A percentile compares a stretch with the other conserved stretches of the same genome.
These are phyloP conservation scores for Osmoderma eremita DNA, from an alignment of 2,888 invertebrate genomes.

Conservation along the genomic window DNA sequence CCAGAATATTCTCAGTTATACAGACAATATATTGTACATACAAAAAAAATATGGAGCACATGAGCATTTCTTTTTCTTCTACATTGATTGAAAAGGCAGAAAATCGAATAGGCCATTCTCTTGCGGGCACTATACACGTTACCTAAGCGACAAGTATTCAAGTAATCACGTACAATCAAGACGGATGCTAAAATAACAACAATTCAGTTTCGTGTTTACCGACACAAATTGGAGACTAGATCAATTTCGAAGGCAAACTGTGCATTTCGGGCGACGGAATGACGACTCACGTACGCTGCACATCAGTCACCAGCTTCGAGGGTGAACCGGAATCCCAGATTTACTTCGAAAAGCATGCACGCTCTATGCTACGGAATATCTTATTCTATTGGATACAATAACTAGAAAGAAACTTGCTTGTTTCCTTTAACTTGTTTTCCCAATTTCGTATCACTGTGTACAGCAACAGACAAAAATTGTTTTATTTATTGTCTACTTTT, in stretches of 20 bases:
- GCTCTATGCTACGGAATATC: background rate
- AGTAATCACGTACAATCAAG: background rate
- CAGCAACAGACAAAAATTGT: too few relatives aligned
- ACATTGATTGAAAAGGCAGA: too few relatives aligned
- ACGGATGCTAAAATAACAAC: constrained; percentile 14
- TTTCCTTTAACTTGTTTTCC: too few relatives aligned
- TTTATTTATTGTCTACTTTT: too few relatives aligned
- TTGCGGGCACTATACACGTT: background rate
- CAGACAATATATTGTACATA: too few relatives aligned
- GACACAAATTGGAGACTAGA: constrained; percentile 25
- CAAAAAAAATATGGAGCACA: too few relatives aligned
- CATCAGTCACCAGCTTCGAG: background rate
- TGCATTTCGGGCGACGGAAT: constrained; percentile 11
- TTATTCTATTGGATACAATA: too few relatives aligned
- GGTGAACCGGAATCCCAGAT: background rate
- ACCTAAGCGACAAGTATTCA: background rate
- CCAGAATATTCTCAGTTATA: too few relatives aligned
- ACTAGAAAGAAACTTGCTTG: too few relatives aligned
- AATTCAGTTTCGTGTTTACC: constrained; percentile 4
- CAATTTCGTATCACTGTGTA: too few relatives aligned
- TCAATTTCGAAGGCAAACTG: constrained; percentile 17
- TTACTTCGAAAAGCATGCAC: background rate
- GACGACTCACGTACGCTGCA: background rate
- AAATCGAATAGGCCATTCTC: too few relatives aligned
- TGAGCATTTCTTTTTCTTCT: too few relatives aligned